Base-by-base conservation (phyloP, 2,797 vertebrate species). In the Podargus strigoides region DNA sequence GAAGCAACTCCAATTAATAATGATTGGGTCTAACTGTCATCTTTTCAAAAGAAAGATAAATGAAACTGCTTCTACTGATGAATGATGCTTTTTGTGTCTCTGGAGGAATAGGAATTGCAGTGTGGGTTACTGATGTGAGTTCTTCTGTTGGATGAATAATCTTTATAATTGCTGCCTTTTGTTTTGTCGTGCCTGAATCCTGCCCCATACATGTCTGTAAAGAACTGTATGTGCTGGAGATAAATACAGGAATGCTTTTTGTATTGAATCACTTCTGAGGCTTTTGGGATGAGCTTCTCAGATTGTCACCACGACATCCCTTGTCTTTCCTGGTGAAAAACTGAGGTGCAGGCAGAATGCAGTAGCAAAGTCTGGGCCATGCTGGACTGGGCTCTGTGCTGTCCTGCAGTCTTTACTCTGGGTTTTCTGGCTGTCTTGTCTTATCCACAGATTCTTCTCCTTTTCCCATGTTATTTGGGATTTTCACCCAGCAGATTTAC, bases 121-220 rank as follows among this genome's bases (percentile, higher is more conserved):
- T 6, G 59, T 41, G 56, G 46, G 52, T 59, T 86, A 50, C 74
- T 86, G 74, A 73, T 66, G 49, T 14, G n/a, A 52, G 58, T 62
- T 93, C 34, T 39, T 75, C 2, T 3, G 8, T 5, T 42, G 79
- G 49, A 60, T 80, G 85, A 87, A 78, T 87, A 86, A 64, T 89
- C 75, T 84, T 66, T 76, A 13, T 85, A 85, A 90, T 64, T 84
- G 46, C 62, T 91, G 63, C 59, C 39, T 84, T 64, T 84, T 39
- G 63, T 28, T 64, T 91, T 87, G 41, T 63, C 6, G 0, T 90
- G 63, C 76, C 76, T 44, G 68, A 69, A 39, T 85, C 44, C 41
- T 69, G 44, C 39, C 32, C 58, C n/a, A 28, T 60, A 30, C 2
- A 1, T 41, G 41, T 63, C 9, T 66, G 24, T 37, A 24, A 66